phyloP scores from a whole-genome alignment of 2,797 vertebrate species.

The Sphenopsis melanotis region DNA sequence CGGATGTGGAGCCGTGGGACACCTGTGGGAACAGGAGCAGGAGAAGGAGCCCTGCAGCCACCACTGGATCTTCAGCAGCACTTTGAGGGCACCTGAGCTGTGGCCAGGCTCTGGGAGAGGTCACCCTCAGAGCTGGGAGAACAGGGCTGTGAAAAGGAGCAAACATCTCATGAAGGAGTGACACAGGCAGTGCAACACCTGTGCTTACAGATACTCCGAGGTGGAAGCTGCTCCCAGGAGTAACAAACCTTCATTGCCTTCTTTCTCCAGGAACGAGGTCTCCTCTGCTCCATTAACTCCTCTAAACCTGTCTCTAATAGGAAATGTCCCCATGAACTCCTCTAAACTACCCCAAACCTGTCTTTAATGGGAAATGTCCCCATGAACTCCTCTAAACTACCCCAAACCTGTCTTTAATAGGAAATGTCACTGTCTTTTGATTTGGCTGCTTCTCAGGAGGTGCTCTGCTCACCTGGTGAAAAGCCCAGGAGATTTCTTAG shows the following conservation, averaged over 20 bases:
- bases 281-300: not conserved
- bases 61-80: too few species aligned
- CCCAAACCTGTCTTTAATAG: too few species aligned
- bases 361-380: not conserved
- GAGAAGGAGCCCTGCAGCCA: not conserved
- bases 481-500: not conserved
- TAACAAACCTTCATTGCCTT: not conserved
- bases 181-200: accelerated
- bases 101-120: not conserved
- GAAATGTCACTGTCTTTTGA: too few species aligned
- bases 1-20: not conserved
- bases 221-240: not conserved
- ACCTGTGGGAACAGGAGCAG: not conserved
- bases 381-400: too few species aligned
- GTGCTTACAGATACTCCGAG: accelerated
- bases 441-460: not conserved
- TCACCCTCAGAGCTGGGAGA: not conserved
- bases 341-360: not conserved
- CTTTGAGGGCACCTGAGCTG: not conserved
- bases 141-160: accelerated
- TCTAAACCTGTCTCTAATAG: not conserved
- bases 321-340: not conserved
- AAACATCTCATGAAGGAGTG: accelerated
- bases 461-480: accelerated
- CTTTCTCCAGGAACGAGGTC: accelerated